Conservation (phyloP, 2,888 invertebrate species). For the Hydrotaea diabolus region DNA sequence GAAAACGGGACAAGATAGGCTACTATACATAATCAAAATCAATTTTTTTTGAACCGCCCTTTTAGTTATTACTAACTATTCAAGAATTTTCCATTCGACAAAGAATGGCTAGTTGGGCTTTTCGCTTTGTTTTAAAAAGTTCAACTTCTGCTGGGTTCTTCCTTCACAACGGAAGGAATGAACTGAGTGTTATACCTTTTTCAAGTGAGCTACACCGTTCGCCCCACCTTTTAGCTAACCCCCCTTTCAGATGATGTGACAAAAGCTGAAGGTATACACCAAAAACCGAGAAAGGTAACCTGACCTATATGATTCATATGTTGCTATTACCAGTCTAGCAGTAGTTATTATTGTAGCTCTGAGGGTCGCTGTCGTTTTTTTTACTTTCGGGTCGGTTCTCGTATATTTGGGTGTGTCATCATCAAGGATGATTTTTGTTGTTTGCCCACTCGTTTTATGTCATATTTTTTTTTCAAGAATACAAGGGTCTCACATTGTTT, state of each 20-base stretch:
- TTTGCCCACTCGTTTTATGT: neutral
- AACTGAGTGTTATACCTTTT: neutral
- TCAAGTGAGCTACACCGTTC: neutral
- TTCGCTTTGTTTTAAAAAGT: too few species aligned
- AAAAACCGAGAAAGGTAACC: conserved; percentile 17
- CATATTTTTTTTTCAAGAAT: conserved; percentile 4
- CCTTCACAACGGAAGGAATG: too few species aligned
- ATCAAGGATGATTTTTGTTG: conserved; percentile 11
- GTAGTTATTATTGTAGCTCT: neutral
- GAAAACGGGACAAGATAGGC: too few species aligned
- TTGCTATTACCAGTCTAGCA: neutral
- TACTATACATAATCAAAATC: too few species aligned
- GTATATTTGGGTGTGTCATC: conserved; percentile 9
- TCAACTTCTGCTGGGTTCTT: neutral
- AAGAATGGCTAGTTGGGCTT: too few species aligned
- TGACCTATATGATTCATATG: conserved; percentile 4
- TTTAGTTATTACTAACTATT: too few species aligned
- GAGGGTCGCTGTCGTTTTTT: neutral
- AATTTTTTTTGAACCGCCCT: too few species aligned
- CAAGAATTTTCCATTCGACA: too few species aligned
- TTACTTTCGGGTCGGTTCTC: neutral
- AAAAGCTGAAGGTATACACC: neutral
- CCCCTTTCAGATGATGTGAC: conserved; percentile 3
- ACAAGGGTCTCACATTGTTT: neutral
- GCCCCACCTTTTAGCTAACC: neutral